Percentiles rank a stretch among this genome's conserved stretches.
phyloP scores from a whole-genome alignment of 2,797 vertebrate genomes.

The Sylvia borin region DNA sequence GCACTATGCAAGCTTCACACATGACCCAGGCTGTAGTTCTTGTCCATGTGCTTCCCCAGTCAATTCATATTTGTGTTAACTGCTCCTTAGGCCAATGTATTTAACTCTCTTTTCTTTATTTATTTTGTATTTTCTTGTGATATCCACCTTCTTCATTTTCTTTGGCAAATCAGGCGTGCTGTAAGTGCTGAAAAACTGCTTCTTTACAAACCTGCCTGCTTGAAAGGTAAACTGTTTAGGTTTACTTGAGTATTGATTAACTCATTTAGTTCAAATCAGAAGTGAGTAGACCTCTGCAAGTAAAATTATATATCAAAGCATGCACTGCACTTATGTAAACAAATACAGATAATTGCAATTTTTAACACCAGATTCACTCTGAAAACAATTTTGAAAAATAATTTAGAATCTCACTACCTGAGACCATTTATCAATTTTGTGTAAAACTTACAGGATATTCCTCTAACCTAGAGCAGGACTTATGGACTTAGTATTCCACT shows the following conservation, averaged over 20 bases:
- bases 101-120: background rate
- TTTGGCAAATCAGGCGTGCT: background rate
- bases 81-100: background rate
- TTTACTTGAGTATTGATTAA: background rate
- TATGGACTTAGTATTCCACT: background rate
- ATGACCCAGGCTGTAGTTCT: background rate
- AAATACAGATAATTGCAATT: background rate
- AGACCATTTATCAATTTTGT: background rate
- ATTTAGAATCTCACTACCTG: background rate
- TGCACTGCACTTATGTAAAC: background rate
- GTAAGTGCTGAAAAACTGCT: background rate
- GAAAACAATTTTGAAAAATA: background rate
- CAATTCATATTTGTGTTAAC: background rate
- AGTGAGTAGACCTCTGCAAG: background rate
- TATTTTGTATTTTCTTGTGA: background rate
- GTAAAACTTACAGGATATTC: background rate
- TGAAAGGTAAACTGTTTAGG: background rate
- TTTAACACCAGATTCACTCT: background rate
- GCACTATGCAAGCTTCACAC: background rate
- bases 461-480: background rate
- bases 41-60: background rate
- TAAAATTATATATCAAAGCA: background rate
- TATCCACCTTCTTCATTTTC: background rate
- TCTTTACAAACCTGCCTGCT: background rate
- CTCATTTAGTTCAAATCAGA: background rate